Conservation (phyloP, 2,797 vertebrate species). For the Eulemur mongoz region DNA sequence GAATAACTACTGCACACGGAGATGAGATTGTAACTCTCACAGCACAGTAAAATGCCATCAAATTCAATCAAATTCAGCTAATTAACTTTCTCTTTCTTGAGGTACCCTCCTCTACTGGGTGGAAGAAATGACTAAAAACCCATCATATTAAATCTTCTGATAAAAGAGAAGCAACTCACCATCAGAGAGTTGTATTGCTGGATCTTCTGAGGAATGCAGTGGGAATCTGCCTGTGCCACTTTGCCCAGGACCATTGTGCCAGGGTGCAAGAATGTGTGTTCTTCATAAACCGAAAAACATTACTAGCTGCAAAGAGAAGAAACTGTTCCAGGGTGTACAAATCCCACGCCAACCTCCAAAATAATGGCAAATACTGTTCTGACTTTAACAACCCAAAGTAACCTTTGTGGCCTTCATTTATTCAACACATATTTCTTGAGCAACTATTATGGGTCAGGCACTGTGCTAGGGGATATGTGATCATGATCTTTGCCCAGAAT, state of each 20-base stretch:
- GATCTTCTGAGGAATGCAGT: constrained; percentile 26
- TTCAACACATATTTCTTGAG: constrained; percentile 54
- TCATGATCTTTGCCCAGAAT: constrained; percentile 17
- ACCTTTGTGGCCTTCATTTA: constrained; percentile 57
- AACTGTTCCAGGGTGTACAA: constrained; percentile 72
- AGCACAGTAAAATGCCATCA: not conserved
- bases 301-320: constrained; percentile 68
- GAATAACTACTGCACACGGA: not conserved
- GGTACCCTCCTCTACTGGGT: not conserved
- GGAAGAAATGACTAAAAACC: constrained; percentile 32
- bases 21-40: not conserved
- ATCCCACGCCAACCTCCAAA: constrained; percentile 68
- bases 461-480: not conserved
- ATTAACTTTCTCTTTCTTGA: constrained; percentile 29
- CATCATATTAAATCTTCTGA: not conserved
- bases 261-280: constrained; percentile 56
- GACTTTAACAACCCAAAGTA: constrained; percentile 53
- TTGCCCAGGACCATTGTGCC: not conserved
- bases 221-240: constrained; percentile 24
- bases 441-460: constrained; percentile 22
- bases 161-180: constrained; percentile 69
- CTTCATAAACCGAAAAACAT: constrained; percentile 67
- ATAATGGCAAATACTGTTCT: constrained; percentile 72
- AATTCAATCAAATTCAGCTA: constrained; percentile 27
- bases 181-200: constrained; percentile 8